Percentiles rank a stretch among this genome's conserved stretches.
Evolutionary conservation across 2,797 vertebrate species (phyloP).

Genomic region (Hoplostethus atlanticus): DNA sequence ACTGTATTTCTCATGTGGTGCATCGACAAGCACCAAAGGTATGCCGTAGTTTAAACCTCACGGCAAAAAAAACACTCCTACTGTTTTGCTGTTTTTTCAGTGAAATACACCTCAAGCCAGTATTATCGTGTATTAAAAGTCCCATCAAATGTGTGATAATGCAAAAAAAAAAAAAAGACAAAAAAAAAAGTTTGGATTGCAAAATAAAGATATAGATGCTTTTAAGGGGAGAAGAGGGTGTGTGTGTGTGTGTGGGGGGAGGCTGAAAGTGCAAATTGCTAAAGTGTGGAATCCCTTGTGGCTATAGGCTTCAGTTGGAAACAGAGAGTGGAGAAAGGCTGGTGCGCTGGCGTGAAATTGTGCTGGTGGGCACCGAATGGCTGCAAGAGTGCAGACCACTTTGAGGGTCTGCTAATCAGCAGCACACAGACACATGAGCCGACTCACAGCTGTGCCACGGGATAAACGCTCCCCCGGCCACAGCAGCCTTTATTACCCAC

Average conservation of each 20-base stretch:
- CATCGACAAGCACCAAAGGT: constrained; percentile 38
- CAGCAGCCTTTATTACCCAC: constrained; percentile 77
- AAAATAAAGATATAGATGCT: constrained; percentile 60
- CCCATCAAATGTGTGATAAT: constrained; percentile 65
- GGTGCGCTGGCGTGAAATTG: constrained; percentile 82
- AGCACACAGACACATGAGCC: constrained; percentile 75
- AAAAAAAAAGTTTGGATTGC: constrained; percentile 31
- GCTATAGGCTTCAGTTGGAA: constrained; percentile 66
- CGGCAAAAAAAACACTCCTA: not conserved
- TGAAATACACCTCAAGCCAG: constrained; percentile 58
- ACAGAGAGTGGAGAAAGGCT: constrained; percentile 65
- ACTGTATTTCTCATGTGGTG: constrained; percentile 38
- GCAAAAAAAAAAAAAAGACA: not conserved
- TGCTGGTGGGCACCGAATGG: constrained; percentile 71
- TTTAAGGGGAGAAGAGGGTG: constrained; percentile 28
- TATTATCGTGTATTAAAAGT: constrained; percentile 57
- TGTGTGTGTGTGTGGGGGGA: constrained; percentile 8
- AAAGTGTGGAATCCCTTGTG: constrained; percentile 71
- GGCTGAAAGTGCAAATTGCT: constrained; percentile 57
- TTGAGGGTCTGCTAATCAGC: constrained; percentile 85
- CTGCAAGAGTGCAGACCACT: constrained; percentile 72
- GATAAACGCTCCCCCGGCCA: constrained; percentile 74
- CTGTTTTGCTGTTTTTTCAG: constrained; percentile 38
- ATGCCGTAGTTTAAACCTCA: constrained; percentile 24
- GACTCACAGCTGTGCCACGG: constrained; percentile 75